phyloP scores from a whole-genome alignment of 2,888 invertebrate genomes.

The Aethes cnicana region DNA sequence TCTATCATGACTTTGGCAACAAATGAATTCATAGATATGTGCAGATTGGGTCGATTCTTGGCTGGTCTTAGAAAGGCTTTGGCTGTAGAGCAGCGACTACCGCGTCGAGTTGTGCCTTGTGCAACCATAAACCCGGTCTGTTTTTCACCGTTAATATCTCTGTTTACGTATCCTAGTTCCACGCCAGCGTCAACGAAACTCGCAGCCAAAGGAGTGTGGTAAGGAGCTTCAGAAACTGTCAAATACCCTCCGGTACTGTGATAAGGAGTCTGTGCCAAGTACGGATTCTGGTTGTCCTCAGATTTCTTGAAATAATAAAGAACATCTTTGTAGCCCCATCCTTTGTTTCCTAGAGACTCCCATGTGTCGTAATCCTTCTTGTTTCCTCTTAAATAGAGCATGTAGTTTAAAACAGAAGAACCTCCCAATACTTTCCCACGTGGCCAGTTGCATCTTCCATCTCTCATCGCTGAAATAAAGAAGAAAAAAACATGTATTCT shows the following conservation, averaged over 20 bases:
- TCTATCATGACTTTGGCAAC: constrained; percentile 89
- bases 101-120: constrained; percentile 89
- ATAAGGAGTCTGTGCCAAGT: constrained; percentile 89
- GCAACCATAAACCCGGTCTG: constrained; percentile 95
- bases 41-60: constrained; percentile 89
- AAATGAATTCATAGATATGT: constrained; percentile 91
- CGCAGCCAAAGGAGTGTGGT: constrained; percentile 90
- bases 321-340: constrained; percentile 92
- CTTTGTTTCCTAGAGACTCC: constrained; percentile 92
- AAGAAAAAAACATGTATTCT: background rate
- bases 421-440: constrained; percentile 96
- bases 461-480: constrained; percentile 87
- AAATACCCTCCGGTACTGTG: constrained; percentile 91
- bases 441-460: constrained; percentile 94
- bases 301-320: constrained; percentile 94
- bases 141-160: constrained; percentile 93
- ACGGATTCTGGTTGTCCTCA: constrained; percentile 94
- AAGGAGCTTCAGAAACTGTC: constrained; percentile 93
- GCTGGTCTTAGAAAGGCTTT: constrained; percentile 93
- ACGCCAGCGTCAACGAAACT: constrained; percentile 92
- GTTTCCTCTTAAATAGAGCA: constrained; percentile 95
- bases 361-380: constrained; percentile 94
- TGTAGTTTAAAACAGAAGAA: constrained; percentile 93
- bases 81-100: constrained; percentile 93
- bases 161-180: constrained; percentile 92